Evolutionary conservation across 1,140 invertebrate genomes (phyloP).

Genomic region (Lepidotrigona ventralis): DNA sequence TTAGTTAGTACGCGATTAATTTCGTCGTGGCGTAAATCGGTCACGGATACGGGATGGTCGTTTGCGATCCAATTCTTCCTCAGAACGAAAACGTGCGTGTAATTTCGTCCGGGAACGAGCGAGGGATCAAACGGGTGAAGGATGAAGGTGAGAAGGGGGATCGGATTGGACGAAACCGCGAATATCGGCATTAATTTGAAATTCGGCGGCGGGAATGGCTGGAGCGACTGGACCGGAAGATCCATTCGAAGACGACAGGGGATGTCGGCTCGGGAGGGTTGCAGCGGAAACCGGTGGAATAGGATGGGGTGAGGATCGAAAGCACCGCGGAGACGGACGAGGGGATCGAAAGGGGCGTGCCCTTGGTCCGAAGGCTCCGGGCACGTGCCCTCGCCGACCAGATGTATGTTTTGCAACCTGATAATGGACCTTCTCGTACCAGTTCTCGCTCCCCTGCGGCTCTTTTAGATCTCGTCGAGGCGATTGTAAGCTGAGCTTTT

Average conservation of each 20-base stretch:
- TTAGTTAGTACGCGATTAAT: conserved; percentile 32
- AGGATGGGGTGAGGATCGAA: not conserved
- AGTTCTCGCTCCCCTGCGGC: conserved; percentile 73
- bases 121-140: not conserved
- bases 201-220: too few relatives aligned
- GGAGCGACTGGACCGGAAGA: not conserved
- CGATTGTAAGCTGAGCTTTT: conserved; percentile 78
- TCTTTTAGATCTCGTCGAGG: conserved; percentile 76
- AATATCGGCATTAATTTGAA: not conserved
- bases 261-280: conserved; percentile 28
- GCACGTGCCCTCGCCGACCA: conserved; percentile 72
- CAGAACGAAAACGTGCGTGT: not conserved
- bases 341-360: conserved; percentile 67
- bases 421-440: conserved; percentile 77
- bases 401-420: conserved; percentile 79
- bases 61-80: not conserved
- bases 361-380: conserved; percentile 67
- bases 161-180: not conserved
- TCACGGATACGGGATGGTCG: not conserved
- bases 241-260: conserved; percentile 43
- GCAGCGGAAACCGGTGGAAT: not conserved
- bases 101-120: not conserved
- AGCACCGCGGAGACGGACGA: conserved; percentile 7
- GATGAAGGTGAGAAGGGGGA: not conserved
- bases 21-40: conserved; percentile 17